phyloP scores from a whole-genome alignment of 2,113 vertebrate genomes.

The Hemibagrus wyckioides region DNA sequence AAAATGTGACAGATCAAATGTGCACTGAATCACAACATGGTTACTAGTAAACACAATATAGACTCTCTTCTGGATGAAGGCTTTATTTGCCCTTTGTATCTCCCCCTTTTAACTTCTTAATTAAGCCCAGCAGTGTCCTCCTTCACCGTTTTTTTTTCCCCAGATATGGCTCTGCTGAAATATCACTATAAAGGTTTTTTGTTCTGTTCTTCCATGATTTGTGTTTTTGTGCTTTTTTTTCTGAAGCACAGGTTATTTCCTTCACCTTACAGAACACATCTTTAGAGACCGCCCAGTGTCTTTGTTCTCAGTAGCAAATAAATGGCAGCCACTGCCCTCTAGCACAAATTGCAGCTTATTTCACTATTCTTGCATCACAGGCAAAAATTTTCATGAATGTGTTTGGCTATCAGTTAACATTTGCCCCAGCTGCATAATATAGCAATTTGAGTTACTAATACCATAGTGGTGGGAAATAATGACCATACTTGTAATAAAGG shows the following conservation, averaged over 20 bases:
- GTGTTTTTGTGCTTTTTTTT: slow-evolving; percentile 62
- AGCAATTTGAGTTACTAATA: slow-evolving; percentile 5
- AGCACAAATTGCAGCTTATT: slow-evolving; percentile 61
- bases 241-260: slow-evolving; percentile 69
- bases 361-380: slow-evolving; percentile 52
- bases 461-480: not conserved
- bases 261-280: slow-evolving; percentile 71
- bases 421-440: slow-evolving; percentile 26
- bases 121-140: slow-evolving; percentile 66
- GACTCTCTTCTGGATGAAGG: slow-evolving; percentile 62
- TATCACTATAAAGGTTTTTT: not conserved
- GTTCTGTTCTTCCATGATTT: slow-evolving; percentile 71
- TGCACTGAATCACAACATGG: slow-evolving; percentile 51
- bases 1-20: not conserved
- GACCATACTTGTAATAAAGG: slow-evolving; percentile 8
- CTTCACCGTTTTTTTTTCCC: slow-evolving; percentile 69
- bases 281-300: slow-evolving; percentile 56
- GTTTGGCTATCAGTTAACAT: slow-evolving; percentile 33
- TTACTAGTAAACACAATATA: not conserved
- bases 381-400: slow-evolving; percentile 5
- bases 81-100: slow-evolving; percentile 67
- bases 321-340: slow-evolving; percentile 55
- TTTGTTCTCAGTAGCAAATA: slow-evolving; percentile 55
- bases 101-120: slow-evolving; percentile 71
- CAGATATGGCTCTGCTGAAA: slow-evolving; percentile 60